These are phyloP conservation scores for Hypercompe scribonia DNA, from an alignment of 2,888 invertebrate genomes.

Conservation along the genomic window DNA sequence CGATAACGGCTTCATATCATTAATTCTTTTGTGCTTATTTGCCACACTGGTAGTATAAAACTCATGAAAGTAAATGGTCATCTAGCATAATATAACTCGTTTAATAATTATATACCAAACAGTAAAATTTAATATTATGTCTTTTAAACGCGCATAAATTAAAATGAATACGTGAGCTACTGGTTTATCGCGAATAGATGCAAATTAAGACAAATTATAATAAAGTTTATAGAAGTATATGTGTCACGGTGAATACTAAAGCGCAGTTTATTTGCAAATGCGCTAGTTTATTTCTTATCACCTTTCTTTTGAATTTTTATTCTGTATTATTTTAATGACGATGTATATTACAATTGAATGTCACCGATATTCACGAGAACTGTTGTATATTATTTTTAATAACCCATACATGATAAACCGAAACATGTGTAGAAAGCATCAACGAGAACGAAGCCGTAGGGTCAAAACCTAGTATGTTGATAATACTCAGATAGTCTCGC, in stretches of 20 bases:
- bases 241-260: neutral
- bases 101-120: neutral
- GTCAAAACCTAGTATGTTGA: neutral
- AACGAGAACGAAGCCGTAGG: neutral
- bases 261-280: neutral
- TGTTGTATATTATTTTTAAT: too few relatives aligned
- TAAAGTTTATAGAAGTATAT: neutral
- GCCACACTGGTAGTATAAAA: neutral
- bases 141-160: conserved; percentile 9
- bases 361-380: too few relatives aligned
- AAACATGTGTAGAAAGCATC: too few relatives aligned
- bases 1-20: too few relatives aligned
- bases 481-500: neutral
- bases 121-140: neutral
- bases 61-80: neutral
- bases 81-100: neutral
- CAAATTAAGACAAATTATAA: conserved; percentile 3
- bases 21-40: neutral
- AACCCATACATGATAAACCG: too few relatives aligned
- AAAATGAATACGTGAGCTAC: neutral
- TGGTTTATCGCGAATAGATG: neutral
- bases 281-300: neutral
- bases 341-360: too few relatives aligned
- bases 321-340: neutral
- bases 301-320: neutral